Evolutionary conservation across 1,140 invertebrate genomes (phyloP), one percentile per base, ranked within the genome.

Genomic region (Chironomus tepperi): DNA sequence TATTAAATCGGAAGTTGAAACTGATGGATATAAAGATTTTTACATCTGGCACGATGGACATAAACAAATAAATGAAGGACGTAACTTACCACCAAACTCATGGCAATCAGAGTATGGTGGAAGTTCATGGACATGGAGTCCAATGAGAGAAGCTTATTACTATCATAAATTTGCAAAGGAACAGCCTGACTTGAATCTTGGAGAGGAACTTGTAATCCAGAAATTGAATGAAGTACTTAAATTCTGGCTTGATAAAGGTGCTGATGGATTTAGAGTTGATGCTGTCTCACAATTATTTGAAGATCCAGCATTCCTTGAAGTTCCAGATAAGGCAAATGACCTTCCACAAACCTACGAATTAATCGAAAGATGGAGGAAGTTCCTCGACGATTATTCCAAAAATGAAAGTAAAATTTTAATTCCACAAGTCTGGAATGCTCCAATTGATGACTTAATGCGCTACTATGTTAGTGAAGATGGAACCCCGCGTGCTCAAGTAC

Each of bases 261-360:
- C 93, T 0, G 87, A 89, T 77, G 93, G 92, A 2, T 93, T 94
- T 82, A 84, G 91, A 73, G 83, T 93, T 12, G 89, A 92, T 77
- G 89, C 89, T 1, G 81, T 91, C 12, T 86, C 86, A 15, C 80
- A 83, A 78, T 76, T 88, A 19, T 88, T 84, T 73, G 89, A 91
- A 80, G 79, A 85, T 8, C 85, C 75, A 8, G 76, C 80, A 8
- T 85, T 85, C n/a, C 82, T 79, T 0, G 86, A 90, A 75, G 89
- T 90, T 77, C 88, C 88, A 1, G 77, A 81, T 21, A 79, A 83
- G n/a, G 77, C 80, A n/a, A 78, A 78, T 16, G 80, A 88, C 76
- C 43, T 81, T 76, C 81, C 86, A 0, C 85, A 88, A 78, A 87
- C 85, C 0, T 86, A 86, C 75, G 84, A 88, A 47, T 84, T 90